Evolutionary conservation across 2,888 invertebrate genomes (phyloP).

Genomic region (Diaprepes abbreviatus): DNA sequence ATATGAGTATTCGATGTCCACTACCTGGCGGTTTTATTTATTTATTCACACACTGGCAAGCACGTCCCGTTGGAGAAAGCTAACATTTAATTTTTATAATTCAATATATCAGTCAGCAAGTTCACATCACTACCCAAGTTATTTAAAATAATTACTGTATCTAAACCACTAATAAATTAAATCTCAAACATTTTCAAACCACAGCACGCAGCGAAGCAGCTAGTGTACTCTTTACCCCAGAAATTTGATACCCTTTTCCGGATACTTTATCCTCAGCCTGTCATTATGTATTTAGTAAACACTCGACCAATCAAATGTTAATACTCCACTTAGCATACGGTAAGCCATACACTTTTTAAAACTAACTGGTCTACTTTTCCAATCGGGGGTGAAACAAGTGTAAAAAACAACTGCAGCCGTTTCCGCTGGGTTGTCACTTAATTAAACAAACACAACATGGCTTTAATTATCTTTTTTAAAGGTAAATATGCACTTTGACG

Average conservation of each 20-base stretch:
- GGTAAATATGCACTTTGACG: conserved; percentile 51
- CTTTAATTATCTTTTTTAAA: conserved; percentile 56
- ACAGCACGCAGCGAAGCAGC: conserved; percentile 36
- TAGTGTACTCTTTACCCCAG: conserved; percentile 45
- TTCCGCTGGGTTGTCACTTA: conserved; percentile 55
- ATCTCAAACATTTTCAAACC: conserved; percentile 36
- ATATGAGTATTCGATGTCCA: too few species aligned
- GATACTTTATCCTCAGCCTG: conserved; percentile 57
- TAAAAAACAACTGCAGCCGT: conserved; percentile 58
- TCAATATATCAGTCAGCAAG: conserved; percentile 3
- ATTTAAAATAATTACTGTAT: conserved; percentile 28
- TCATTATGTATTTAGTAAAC: conserved; percentile 60
- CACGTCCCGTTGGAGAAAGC: not conserved
- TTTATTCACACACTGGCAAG: not conserved
- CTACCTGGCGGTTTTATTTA: too few species aligned
- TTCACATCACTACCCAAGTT: conserved; percentile 7
- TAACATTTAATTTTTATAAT: not conserved
- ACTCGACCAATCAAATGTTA: conserved; percentile 42
- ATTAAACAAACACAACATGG: conserved; percentile 55
- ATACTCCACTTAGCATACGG: conserved; percentile 33
- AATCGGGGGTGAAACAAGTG: conserved; percentile 55
- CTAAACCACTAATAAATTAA: conserved; percentile 34
- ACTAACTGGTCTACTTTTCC: conserved; percentile 38
- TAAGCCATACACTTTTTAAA: not conserved
- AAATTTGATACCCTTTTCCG: conserved; percentile 60